Base-by-base conservation (phyloP, 2,113 vertebrate species). In the Epinephelus cyanopodus region DNA sequence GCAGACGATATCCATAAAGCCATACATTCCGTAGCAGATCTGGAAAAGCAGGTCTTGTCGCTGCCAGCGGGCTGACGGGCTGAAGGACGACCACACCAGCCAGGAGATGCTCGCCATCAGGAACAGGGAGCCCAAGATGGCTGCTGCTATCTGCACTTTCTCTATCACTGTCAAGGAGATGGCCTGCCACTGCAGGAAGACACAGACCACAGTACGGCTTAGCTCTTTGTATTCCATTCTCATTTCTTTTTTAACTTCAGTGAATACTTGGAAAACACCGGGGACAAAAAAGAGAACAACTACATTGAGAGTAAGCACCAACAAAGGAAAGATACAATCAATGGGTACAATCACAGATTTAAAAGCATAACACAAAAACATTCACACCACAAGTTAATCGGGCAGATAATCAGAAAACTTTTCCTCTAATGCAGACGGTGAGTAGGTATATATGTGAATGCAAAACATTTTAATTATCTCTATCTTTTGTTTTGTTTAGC, bases 1-100 rank as follows among this genome's bases (percentile, higher is more conserved):
- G 95, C 98, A 99, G 93, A 99, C 98, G 89, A 99, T 96, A 74
- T 99, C 98, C 98, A 99, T 99, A 95, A 99, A 99, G 95, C 98
- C 98, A 0, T 99, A 99, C 98, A 99, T 99, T 93, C 98, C 98
- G 12, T 99, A 99, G 95, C 98, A 99, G 96, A 99, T 99, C 97
- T 99, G 98, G 95, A 99, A 99, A 87, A 99, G 98, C 92, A 99
- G 97, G 94, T 99, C 98, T 93, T 99, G 98, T 57, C 98, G 96
- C 92, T 99, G 98, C 98, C 98, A 99, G 83, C 97, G 98, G 72
- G 98, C 98, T 0, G 98, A 99, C 21, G 98, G 98, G 91, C 98
- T 99, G 94, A 99, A 97, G 67, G 98, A 99, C 0, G 98, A 99
- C 98, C 98, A 99, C 92, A 99, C 97, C 93, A 99, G 95, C 98